Conservation (phyloP, 2,888 invertebrate genomes). For the Drosophila differens region DNA sequence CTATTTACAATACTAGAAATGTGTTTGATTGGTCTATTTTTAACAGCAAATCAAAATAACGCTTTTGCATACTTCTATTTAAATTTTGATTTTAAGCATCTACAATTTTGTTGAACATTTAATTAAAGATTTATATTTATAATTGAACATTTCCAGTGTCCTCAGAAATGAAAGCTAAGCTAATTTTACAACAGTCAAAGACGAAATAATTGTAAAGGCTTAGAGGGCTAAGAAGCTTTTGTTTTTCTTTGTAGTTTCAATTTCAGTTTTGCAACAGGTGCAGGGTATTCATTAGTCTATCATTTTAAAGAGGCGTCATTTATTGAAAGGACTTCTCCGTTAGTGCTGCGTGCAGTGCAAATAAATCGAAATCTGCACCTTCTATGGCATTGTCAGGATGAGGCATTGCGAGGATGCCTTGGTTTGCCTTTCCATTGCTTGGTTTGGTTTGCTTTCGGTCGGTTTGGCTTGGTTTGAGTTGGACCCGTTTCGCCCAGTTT, state of each 20-base stretch:
- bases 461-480: constrained; percentile 10
- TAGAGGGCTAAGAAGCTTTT: neutral
- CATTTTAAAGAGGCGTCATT: neutral
- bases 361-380: constrained; percentile 81
- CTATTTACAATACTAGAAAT: neutral
- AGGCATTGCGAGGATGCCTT: constrained; percentile 54
- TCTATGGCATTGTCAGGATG: constrained; percentile 76
- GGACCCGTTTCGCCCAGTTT: constrained; percentile 9
- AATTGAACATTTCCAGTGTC: neutral
- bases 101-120: neutral
- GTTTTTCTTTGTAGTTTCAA: neutral
- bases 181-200: neutral
- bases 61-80: neutral
- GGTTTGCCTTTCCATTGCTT: constrained; percentile 24
- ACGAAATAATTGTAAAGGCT: too few relatives aligned
- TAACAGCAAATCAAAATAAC: neutral
- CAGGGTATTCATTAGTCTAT: constrained; percentile 16
- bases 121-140: neutral
- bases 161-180: neutral
- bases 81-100: neutral
- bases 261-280: neutral
- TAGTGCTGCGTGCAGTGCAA: constrained; percentile 76
- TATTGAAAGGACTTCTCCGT: constrained; percentile 48
- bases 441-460: constrained; percentile 2
- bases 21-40: neutral